phyloP scores from a whole-genome alignment of 2,797 vertebrate species.

The Poecilia wingei region DNA sequence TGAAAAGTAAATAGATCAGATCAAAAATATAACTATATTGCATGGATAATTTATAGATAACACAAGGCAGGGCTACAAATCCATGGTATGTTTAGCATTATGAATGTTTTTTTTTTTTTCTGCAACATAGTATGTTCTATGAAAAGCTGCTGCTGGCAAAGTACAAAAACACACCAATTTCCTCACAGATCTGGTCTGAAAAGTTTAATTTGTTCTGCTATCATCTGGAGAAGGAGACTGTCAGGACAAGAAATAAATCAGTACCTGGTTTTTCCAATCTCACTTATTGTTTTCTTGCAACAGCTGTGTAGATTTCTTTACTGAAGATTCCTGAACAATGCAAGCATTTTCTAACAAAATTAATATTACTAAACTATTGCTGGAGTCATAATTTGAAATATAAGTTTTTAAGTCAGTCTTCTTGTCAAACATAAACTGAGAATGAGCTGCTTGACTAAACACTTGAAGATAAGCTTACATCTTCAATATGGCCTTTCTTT shows the following conservation, averaged over 20 bases:
- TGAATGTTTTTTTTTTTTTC: not conserved
- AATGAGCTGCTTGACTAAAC: not conserved
- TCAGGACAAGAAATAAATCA: not conserved
- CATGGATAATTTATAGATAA: not conserved
- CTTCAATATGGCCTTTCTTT: not conserved
- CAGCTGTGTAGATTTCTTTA: not conserved
- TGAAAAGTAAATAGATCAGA: no score
- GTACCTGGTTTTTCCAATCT: not conserved
- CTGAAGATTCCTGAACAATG: not conserved
- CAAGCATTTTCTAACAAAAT: not conserved
- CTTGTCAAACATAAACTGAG: not conserved
- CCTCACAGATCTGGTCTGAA: not conserved
- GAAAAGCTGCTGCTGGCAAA: not conserved
- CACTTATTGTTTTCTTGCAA: not conserved
- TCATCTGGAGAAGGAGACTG: not conserved
- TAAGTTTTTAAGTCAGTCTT: not conserved
- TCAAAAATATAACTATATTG: not conserved
- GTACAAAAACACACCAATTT: not conserved
- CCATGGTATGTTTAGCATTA: not conserved
- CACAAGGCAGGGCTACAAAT: not conserved
- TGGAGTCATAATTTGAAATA: not conserved
- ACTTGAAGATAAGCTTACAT: not conserved
- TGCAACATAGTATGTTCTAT: not conserved
- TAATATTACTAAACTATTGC: not conserved
- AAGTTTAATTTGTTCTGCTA: not conserved